phyloP scores from a whole-genome alignment of 2,113 vertebrate species.

The Oreochromis aureus region DNA sequence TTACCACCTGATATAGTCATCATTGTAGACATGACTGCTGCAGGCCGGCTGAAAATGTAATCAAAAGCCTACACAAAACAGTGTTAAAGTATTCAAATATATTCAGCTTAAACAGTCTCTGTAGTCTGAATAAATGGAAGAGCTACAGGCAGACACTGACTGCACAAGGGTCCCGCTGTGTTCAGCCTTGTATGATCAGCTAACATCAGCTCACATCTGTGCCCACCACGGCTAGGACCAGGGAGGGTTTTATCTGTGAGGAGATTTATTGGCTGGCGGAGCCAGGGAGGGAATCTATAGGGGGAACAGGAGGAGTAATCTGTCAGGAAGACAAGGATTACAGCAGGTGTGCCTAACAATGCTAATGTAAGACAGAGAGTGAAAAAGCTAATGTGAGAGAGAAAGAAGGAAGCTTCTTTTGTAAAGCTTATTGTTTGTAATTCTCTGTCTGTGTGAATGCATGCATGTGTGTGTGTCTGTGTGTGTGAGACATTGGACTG shows the following conservation, averaged over 20 bases:
- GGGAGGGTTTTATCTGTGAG: constrained; percentile 39
- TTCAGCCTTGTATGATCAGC: constrained; percentile 16
- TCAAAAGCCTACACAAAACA: not conserved
- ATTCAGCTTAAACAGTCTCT: not conserved
- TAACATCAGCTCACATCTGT: constrained; percentile 21
- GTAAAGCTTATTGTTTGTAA: not conserved
- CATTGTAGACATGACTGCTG: not conserved
- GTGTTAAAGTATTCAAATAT: not conserved
- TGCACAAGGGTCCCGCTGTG: not conserved
- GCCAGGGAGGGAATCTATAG: constrained; percentile 47
- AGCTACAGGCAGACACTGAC: not conserved
- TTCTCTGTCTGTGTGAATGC: not conserved
- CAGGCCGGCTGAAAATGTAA: not conserved
- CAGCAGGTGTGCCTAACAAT: constrained; percentile 62
- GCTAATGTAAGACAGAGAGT: constrained; percentile 39
- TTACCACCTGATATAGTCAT: not conserved
- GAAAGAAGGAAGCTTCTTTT: not conserved
- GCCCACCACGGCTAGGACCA: not conserved
- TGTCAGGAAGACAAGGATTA: constrained; percentile 61
- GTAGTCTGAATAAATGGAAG: not conserved
- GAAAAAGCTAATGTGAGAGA: not conserved
- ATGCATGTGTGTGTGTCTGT: not conserved
- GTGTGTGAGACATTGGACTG: not conserved
- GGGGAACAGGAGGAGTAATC: constrained; percentile 50
- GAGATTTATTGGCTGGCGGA: constrained; percentile 59